Percentiles rank a stretch among this genome's conserved stretches.
These are phyloP conservation scores for Lycia hirtaria DNA, from an alignment of 2,888 invertebrate genomes.

Conservation along the genomic window DNA sequence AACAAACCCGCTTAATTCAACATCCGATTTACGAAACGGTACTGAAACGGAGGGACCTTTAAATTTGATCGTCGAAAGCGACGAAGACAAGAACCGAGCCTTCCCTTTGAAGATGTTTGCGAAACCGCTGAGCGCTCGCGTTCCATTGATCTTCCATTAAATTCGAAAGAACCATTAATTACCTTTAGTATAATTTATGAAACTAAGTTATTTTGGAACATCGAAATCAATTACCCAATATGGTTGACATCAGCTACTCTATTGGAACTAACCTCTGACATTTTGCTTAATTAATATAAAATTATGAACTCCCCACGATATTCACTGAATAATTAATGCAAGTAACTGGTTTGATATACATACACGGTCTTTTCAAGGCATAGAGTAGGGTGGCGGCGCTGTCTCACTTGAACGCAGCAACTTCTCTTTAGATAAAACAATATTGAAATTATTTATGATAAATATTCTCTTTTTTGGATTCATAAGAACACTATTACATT, in stretches of 20 bases:
- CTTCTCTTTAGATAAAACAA: no score
- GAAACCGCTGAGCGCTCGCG: conserved; percentile 27
- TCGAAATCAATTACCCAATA: conserved; percentile 34
- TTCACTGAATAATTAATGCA: no score
- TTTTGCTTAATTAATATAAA: no score
- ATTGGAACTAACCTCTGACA: neutral
- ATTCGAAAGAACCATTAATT: conserved; percentile 38
- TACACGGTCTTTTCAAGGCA: no score
- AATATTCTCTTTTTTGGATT: no score
- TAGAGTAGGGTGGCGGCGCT: no score
- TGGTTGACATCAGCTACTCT: conserved; percentile 4
- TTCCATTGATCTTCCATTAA: conserved; percentile 33
- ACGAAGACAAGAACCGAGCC: conserved; percentile 5
- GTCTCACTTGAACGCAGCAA: no score
- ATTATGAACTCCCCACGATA: no score
- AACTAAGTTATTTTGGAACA: conserved; percentile 37
- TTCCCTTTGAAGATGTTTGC: conserved; percentile 30
- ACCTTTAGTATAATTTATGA: conserved; percentile 37
- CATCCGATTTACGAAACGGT: conserved; percentile 7
- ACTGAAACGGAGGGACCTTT: conserved; percentile 5
- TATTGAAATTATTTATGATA: no score
- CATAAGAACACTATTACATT: no score
- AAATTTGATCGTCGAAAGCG: conserved; percentile 11
- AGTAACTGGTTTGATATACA: no score
- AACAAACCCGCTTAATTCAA: conserved; percentile 1